Base-by-base conservation (phyloP, 2,797 vertebrate genomes). In the Danio albolineatus region DNA sequence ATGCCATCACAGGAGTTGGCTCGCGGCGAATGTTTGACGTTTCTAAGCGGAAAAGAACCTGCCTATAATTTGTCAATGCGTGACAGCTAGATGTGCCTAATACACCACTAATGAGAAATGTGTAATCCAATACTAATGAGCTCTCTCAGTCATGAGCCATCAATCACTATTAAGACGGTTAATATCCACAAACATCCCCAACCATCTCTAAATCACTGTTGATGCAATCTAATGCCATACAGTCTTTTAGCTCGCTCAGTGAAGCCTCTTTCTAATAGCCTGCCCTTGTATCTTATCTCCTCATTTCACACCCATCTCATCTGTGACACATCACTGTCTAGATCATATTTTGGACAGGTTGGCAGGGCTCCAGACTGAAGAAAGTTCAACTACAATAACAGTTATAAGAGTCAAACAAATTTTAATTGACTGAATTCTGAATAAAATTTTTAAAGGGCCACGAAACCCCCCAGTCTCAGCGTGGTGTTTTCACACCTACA, bases 101-200 rank as follows among this genome's bases (percentile, higher is more conserved):
- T 84, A 53, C 51, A 71, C 19, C 69, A 66, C 73, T 85, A 83
- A 86, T 79, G 76, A 86, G 82, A 80, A 65, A 57, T 74, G 78
- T 78, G 59, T 64, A 83, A 83, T 76, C 70, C 73, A 81, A 78
- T 61, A 67, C 69, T 86, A 89, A 85, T 83, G 82, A 85, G 81
- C 83, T 86, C 65, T 69, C 65, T 72, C 81, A 53, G 82, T 86
- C 79, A 82, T 75, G 76, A 81, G 80, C 71, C 78, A 73, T 85
- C 17, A 66, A 87, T 85, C 69, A 83, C 49, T 51, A 72, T 76
- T 49, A 73, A 60, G 60, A 21, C 49, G 64, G 64, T 44, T 17
- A 36, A 36, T 56, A 61, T 62, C 44, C 51, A 76, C 57, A 53
- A 76, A 70, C 73, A 81, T 62, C 67, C 57, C 28, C 10, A 16